Evolutionary conservation across 1,140 invertebrate genomes (phyloP), one percentile per base, ranked within the genome.

Genomic region (Cotesia glomerata): DNA sequence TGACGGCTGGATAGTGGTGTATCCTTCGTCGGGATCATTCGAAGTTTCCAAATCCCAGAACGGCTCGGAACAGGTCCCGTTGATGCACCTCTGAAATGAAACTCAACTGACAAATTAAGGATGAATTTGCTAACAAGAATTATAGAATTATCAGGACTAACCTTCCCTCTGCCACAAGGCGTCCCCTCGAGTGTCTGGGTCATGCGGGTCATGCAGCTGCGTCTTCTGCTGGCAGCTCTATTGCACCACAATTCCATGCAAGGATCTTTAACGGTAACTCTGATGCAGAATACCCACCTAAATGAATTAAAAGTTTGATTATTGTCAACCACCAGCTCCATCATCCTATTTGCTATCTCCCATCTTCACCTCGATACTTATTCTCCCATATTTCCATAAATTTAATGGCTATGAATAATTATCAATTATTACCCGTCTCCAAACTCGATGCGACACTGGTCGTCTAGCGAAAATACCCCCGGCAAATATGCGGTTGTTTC

Each of bases 401-500:
- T 34, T 34, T 13, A 64, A 18, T 36, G 5, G 9, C 36, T 34
- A 36, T 64, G 62, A 36, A 14, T 64, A 45, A 34, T 64, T 36
- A 13, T 26, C n/a, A 45, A 36, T n/a, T 26, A 26, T 26, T 36
- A 67, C 65, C 65, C 39, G 5, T 67, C 65, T 52, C 65, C 65
- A 34, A 67, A 67, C 14, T 67, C 65, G 13, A 67, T 67, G 34
- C 65, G 65, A 32, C 65, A 67, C 18, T 67, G 65, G 3, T 67
- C 65, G 26, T 67, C 66, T 0, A 68, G 32, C 4, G 52, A 39
- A 45, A 68, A 68, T 16, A 35, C 39, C 16, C 66, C 66, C 13
- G 52, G 5, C 13, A 68, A 54, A 14, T 36, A 68, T 56, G 18
- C 5, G 1, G 32, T 39, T 8, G 14, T 18, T 14, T 58, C 54